Base-by-base conservation (phyloP, 2,113 vertebrate genomes). In the Boulengeromyrus knoepffleri region DNA sequence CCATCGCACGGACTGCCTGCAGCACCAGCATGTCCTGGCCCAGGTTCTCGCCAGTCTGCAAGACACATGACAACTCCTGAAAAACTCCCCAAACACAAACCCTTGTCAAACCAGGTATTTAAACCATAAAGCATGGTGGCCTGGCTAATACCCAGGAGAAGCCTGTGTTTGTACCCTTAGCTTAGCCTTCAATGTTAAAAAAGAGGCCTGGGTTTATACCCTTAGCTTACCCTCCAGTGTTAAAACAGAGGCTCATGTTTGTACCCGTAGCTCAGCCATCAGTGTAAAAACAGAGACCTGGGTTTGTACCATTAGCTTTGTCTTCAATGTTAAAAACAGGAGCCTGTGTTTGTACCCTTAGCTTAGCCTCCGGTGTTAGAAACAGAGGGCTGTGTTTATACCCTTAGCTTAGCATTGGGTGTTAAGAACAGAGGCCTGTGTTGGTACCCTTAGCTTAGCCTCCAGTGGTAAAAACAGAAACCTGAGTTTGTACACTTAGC, bases 11-110 rank as follows among this genome's bases (percentile, higher is more conserved):
- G 77, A 99, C 98, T 90, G 98, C 97, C 95, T 99, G 98, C 91
- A 99, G 96, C 0, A 98, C 97, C 93, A 99, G 95, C 98, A 99
- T 98, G 96, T 99, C 98, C 95, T 99, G 98, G n/a, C 97, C 95
- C 91, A 99, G 96, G 94, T 98, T 96, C 0, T 99, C 98, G 2
- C 98, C 98, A 0, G 97, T 98, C 98, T 99, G 94, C 6, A 90
- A 1, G 70, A 88, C 49, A 92, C 3, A 85, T 47, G 85, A 19
- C 21, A 5, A 19, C 10, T 15, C 24, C 7, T n/a, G 1, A 13
- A 45, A 13, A 31, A 24, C 36, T 70, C 45, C 42, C 52, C 21
- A 13, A 70, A 27, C 39, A 36, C 39, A 24, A 50, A 36, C 50
- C 50, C 1, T 12, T n/a, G 19, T n/a, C 46, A 86, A 70, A 70